Percentiles rank a stretch among this genome's conserved stretches.
These are phyloP conservation scores for Characodon lateralis DNA, from an alignment of 2,797 vertebrate genomes.

Conservation along the genomic window DNA sequence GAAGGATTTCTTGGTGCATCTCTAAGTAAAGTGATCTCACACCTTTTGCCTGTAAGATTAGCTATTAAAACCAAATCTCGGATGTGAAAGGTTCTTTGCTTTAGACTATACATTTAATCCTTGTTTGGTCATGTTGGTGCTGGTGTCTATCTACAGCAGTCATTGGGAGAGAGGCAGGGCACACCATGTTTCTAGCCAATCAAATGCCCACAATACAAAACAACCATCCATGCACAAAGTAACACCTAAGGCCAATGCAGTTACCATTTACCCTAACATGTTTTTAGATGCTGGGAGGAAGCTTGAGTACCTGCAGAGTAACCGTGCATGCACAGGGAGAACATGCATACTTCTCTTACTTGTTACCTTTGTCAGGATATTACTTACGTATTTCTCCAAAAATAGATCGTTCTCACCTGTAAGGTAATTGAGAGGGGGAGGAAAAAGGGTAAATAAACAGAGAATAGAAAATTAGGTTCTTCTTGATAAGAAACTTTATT, in stretches of 20 bases:
- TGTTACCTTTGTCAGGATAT: constrained; percentile 57
- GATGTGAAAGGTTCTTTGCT: neutral
- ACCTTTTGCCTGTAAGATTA: no score
- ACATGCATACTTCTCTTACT: neutral
- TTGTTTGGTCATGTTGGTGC: neutral
- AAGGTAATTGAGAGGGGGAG: constrained; percentile 27
- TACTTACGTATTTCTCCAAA: constrained; percentile 58
- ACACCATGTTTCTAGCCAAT: neutral
- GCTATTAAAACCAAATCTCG: no score
- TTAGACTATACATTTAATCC: neutral
- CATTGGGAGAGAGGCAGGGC: neutral
- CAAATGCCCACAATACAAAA: no score
- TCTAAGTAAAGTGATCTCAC: no score
- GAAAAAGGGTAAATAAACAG: constrained; percentile 4
- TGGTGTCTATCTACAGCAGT: neutral
- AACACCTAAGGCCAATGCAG: no score
- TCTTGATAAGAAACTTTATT: neutral
- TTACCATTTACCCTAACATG: no score
- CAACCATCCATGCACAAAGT: no score
- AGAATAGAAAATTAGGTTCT: neutral
- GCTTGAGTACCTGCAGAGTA: no score
- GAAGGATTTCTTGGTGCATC: no score
- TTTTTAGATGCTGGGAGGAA: neutral
- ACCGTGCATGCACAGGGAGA: no score
- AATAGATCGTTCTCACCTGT: constrained; percentile 67